Evolutionary conservation across 2,113 vertebrate species (phyloP).

Genomic region (Pleuronectes platessa): DNA sequence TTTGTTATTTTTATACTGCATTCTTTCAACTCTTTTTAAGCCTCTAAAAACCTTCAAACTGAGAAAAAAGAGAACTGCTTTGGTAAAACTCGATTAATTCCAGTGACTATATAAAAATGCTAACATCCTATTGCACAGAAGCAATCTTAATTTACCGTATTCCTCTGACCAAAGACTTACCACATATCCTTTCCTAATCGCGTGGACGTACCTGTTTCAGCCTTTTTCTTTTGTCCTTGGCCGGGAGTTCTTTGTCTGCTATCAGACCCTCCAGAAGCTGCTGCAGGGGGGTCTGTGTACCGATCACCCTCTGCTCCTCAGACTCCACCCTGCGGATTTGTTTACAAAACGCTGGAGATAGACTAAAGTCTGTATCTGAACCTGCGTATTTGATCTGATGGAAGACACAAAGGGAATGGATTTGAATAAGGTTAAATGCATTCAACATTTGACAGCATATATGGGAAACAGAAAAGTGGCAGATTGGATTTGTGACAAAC

Average conservation of each 20-base stretch:
- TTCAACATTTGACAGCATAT: background rate
- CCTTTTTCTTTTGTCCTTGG: constrained; percentile 74
- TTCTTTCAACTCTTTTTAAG: too few relatives aligned
- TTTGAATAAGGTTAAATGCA: background rate
- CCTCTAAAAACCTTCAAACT: too few relatives aligned
- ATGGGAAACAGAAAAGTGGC: background rate
- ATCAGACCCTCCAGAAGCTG: constrained; percentile 76
- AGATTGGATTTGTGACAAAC: background rate
- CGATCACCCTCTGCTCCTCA: constrained; percentile 70
- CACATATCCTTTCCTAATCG: background rate
- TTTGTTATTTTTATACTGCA: too few relatives aligned
- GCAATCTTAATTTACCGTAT: too few relatives aligned
- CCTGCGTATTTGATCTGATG: constrained; percentile 76
- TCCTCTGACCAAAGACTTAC: background rate
- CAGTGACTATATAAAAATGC: too few relatives aligned
- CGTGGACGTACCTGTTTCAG: constrained; percentile 68
- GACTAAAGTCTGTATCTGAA: constrained; percentile 71
- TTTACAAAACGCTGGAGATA: constrained; percentile 72
- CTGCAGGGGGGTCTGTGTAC: constrained; percentile 71
- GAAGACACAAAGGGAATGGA: constrained; percentile 3
- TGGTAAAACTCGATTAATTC: too few relatives aligned
- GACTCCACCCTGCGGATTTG: constrained; percentile 64
- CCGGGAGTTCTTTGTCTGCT: constrained; percentile 73
- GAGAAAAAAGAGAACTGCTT: too few relatives aligned
- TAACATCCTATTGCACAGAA: too few relatives aligned